Percentiles rank a stretch among this genome's conserved stretches.
Evolutionary conservation across 1,140 invertebrate species (phyloP).

Genomic region (Drosophila fuyamai): DNA sequence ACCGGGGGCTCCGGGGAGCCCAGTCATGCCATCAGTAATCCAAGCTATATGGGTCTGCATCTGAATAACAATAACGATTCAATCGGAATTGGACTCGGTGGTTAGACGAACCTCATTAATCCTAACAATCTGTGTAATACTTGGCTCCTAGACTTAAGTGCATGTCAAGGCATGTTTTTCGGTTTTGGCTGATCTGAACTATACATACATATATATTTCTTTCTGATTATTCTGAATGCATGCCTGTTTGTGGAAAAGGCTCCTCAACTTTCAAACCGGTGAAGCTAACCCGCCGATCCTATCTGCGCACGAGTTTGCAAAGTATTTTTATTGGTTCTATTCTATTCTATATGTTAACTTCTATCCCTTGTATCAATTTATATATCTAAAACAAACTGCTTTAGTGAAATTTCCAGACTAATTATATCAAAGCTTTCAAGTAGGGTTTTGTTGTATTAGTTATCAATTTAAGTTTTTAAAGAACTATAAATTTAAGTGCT

Average conservation of each 20-base stretch:
- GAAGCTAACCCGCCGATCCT: constrained; percentile 76
- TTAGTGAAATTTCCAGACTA: no score
- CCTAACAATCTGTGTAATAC: constrained; percentile 24
- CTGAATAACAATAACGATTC: constrained; percentile 81
- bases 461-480: no score
- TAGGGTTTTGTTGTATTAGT: no score
- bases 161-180: constrained; percentile 4
- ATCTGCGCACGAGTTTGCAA: constrained; percentile 82
- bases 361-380: not conserved
- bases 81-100: constrained; percentile 75
- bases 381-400: not conserved
- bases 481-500: not conserved
- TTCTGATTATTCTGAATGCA: constrained; percentile 40
- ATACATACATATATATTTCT: constrained; percentile 2
- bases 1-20: constrained; percentile 58
- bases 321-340: constrained; percentile 50
- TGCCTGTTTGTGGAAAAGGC: constrained; percentile 45
- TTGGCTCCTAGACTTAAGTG: constrained; percentile 19
- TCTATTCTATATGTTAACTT: not conserved
- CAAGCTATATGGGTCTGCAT: constrained; percentile 84
- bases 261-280: constrained; percentile 64
- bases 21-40: constrained; percentile 83
- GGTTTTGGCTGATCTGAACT: constrained; percentile 24
- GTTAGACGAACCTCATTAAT: constrained; percentile 59
- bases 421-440: no score